These are phyloP conservation scores for Distichodus sexfasciatus DNA, from an alignment of 2,797 vertebrate species.

Conservation along the genomic window DNA sequence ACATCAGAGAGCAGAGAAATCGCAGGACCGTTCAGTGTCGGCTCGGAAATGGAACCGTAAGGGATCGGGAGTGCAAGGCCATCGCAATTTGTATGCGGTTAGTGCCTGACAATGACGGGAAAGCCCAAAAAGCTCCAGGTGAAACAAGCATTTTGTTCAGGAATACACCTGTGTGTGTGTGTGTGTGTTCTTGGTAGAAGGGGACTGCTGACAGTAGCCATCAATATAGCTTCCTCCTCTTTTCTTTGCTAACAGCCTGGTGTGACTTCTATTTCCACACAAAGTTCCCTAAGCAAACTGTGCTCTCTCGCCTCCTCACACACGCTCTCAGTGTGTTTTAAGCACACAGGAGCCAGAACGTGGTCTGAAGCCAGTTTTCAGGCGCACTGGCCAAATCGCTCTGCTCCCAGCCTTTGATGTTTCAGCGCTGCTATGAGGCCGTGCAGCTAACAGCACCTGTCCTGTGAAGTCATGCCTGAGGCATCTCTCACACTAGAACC, in stretches of 20 bases:
- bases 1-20: too few relatives aligned
- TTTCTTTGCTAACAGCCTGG: constrained; percentile 44
- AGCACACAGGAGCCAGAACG: constrained; percentile 37
- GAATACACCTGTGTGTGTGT: constrained; percentile 28
- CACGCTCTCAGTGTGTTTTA: constrained; percentile 25
- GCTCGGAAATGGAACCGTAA: too few relatives aligned
- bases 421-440: constrained; percentile 42
- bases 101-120: neutral
- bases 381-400: constrained; percentile 39
- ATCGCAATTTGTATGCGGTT: constrained; percentile 25
- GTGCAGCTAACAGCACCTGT: constrained; percentile 53
- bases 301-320: constrained; percentile 23
- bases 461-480: constrained; percentile 56
- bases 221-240: constrained; percentile 21
- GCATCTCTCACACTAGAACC: constrained; percentile 49
- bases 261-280: constrained; percentile 43
- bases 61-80: neutral
- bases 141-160: constrained; percentile 23
- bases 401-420: constrained; percentile 50
- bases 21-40: too few relatives aligned
- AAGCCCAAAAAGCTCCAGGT: constrained; percentile 27
- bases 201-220: constrained; percentile 17
- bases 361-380: constrained; percentile 41
- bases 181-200: neutral
- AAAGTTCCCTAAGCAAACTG: constrained; percentile 20